phyloP scores from a whole-genome alignment of 37 sponge, comb jelly and placozoan genomes.

The Amphimedon queenslandica region DNA sequence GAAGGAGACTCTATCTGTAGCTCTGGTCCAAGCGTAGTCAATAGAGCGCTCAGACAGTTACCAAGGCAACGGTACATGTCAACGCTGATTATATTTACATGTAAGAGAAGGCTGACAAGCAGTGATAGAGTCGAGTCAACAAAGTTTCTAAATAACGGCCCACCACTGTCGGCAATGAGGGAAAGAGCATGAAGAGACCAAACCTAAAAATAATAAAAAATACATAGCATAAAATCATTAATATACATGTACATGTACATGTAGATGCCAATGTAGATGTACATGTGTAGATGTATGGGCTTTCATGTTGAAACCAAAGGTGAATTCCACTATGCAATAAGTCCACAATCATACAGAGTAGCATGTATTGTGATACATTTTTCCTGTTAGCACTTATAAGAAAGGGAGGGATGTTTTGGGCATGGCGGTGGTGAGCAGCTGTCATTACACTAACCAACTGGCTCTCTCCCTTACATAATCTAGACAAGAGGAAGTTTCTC shows the following conservation, averaged over 20 bases:
- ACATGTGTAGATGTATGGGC: neutral
- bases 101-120: constrained; percentile 67
- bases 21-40: constrained; percentile 96
- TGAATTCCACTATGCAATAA: too few relatives aligned
- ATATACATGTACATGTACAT: neutral
- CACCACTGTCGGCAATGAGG: constrained; percentile 91
- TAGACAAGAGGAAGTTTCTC: too few relatives aligned
- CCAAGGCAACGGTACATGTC: constrained; percentile 89
- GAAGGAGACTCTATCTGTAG: constrained; percentile 64
- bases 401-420: too few relatives aligned
- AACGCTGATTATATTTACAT: constrained; percentile 47
- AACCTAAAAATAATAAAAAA: constrained; percentile 58
- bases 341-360: too few relatives aligned
- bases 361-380: too few relatives aligned
- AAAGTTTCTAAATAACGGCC: constrained; percentile 93
- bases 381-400: too few relatives aligned
- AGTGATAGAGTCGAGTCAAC: constrained; percentile 79
- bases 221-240: neutral
- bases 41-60: constrained; percentile 86
- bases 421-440: too few relatives aligned
- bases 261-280: neutral
- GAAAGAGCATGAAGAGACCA: constrained; percentile 93
- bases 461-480: too few relatives aligned
- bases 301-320: too few relatives aligned
- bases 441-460: too few relatives aligned